Evolutionary conservation across 2,888 invertebrate species (phyloP).

Genomic region (Drosophila tripunctata): DNA sequence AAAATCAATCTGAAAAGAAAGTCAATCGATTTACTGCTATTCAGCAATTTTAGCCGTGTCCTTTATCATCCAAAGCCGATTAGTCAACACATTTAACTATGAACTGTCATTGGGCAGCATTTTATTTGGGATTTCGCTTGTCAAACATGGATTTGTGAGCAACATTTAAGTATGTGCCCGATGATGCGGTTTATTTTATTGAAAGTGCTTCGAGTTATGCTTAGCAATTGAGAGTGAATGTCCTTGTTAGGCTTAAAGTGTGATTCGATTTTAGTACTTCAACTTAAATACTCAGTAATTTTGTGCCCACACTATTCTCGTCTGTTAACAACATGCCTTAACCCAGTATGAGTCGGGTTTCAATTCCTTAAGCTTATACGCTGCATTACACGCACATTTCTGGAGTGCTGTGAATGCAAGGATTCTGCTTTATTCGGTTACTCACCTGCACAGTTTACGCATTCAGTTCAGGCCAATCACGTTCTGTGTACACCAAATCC

Average conservation of each 20-base stretch:
- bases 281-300: constrained; percentile 1
- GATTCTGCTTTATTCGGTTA: constrained; percentile 11
- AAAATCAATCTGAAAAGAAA: constrained; percentile 58
- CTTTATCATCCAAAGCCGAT: constrained; percentile 52
- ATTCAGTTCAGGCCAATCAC: constrained; percentile 70
- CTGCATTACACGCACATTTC: constrained; percentile 46
- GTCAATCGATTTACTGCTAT: constrained; percentile 66
- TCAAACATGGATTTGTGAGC: constrained; percentile 41
- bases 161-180: constrained; percentile 11
- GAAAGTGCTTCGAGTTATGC: constrained; percentile 13
- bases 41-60: constrained; percentile 43
- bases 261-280: constrained; percentile 16
- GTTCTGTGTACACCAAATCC: constrained; percentile 59
- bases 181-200: constrained; percentile 35
- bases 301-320: constrained; percentile 4
- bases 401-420: constrained; percentile 3
- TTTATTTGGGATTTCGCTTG: constrained; percentile 26
- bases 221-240: constrained; percentile 20
- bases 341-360: constrained; percentile 2
- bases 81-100: constrained; percentile 49
- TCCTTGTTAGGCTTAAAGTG: constrained; percentile 3
- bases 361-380: constrained; percentile 35
- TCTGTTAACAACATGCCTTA: background rate
- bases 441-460: constrained; percentile 55
- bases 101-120: constrained; percentile 17